Evolutionary conservation across 2,888 invertebrate genomes (phyloP).

Genomic region (Seira sanloemensis): DNA sequence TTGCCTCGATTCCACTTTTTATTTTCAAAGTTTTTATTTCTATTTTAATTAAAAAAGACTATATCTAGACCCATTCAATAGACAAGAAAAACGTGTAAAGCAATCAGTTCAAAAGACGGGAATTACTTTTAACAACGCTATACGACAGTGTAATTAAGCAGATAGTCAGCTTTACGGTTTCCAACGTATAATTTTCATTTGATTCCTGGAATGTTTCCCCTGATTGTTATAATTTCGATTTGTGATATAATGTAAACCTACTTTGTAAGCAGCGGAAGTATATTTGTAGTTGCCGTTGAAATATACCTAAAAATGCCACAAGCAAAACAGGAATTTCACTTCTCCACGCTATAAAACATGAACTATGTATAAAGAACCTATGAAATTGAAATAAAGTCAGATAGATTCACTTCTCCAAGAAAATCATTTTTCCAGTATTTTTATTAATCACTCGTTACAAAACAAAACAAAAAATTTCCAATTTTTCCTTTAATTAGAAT

Average conservation of each 20-base stretch:
- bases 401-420: neutral
- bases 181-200: too few species aligned
- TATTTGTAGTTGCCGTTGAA: too few species aligned
- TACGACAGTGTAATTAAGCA: too few species aligned
- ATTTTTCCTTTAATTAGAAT: neutral
- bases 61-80: neutral
- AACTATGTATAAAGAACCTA: neutral
- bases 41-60: neutral
- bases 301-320: too few species aligned
- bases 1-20: neutral
- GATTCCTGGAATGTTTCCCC: neutral
- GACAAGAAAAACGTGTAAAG: neutral
- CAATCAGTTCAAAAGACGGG: slow-evolving; percentile 12
- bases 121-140: too few species aligned
- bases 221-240: neutral
- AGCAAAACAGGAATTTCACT: too few species aligned
- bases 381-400: neutral
- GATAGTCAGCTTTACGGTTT: too few species aligned
- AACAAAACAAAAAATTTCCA: neutral
- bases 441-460: neutral
- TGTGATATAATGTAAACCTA: neutral
- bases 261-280: neutral
- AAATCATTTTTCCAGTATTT: neutral
- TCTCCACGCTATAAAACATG: too few species aligned
- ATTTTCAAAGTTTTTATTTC: neutral